A percentile compares a stretch with the other conserved stretches of the same genome.
Conservation (phyloP, 1,140 invertebrate genomes). For the Drosophila nikananu region DNA sequence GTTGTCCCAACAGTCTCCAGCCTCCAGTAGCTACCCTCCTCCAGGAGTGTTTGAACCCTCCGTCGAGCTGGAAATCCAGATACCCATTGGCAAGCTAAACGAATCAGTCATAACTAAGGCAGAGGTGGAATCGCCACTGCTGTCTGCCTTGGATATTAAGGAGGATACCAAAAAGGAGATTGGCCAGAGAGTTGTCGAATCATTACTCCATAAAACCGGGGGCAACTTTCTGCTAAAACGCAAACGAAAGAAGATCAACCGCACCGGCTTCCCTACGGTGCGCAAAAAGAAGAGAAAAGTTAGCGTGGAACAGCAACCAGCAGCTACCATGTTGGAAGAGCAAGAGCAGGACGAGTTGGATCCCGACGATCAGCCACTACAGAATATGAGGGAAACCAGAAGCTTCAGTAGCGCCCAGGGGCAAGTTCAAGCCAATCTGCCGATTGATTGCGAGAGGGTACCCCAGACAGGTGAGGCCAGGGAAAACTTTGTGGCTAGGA, state of each 20-base stretch:
- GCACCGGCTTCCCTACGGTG: slow-evolving; percentile 94
- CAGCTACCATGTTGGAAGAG: background rate
- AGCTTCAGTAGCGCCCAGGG: slow-evolving; percentile 55
- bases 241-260: slow-evolving; percentile 92
- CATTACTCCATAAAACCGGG: slow-evolving; percentile 73
- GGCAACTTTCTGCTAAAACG: slow-evolving; percentile 88
- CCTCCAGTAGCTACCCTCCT: slow-evolving; percentile 82
- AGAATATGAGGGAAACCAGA: slow-evolving; percentile 54
- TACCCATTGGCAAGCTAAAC: slow-evolving; percentile 86
- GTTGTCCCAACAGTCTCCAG: slow-evolving; percentile 43
- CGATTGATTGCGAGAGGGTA: slow-evolving; percentile 87
- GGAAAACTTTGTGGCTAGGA: slow-evolving; percentile 87
- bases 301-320: slow-evolving; percentile 47
- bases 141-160: slow-evolving; percentile 64
- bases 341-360: slow-evolving; percentile 3
- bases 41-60: slow-evolving; percentile 89
- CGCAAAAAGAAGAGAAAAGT: slow-evolving; percentile 93
- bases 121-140: slow-evolving; percentile 74
- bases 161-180: slow-evolving; percentile 63
- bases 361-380: slow-evolving; percentile 27
- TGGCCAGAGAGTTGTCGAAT: slow-evolving; percentile 76
- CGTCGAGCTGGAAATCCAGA: slow-evolving; percentile 88
- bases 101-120: slow-evolving; percentile 84
- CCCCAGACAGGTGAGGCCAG: slow-evolving; percentile 88
- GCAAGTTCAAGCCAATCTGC: slow-evolving; percentile 34